Base-by-base conservation (phyloP, 1,140 invertebrate genomes). In the Drosophila serrata region DNA sequence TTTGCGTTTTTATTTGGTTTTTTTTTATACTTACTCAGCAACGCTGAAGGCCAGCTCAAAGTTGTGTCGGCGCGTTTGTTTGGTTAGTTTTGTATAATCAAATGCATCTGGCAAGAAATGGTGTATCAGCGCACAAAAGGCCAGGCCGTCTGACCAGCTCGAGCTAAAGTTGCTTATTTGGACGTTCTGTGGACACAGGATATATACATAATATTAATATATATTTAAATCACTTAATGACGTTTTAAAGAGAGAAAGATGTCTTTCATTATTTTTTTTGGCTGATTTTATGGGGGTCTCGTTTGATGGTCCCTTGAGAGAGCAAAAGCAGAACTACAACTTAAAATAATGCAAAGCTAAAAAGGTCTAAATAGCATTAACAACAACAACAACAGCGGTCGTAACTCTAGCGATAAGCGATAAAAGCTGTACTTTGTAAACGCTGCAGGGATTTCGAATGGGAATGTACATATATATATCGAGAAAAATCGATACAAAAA, bases 141-240 rank as follows among this genome's bases (percentile, higher is more conserved):
- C 98, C 93, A 99, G 94, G 91, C 98, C 98, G 94, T 99, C 97
- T 93, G 96, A 97, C 98, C 98, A 99, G 94, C 97, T 98, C 90
- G 96, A 97, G 80, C 98, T 99, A 94, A 99, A 99, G 94, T 99
- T 99, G 91, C 97, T 97, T 94, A 99, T 95, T 94, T 98, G 96
- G 92, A 99, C 96, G 95, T 98, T 98, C 91, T 92, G 85, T 42
- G 75, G 46, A 73, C n/a, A 70, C 74, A 39, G 73, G 31, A 87
- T 9, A 63, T 22, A 46, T 27, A n/a, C n/a, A 51, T 19, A 42
- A 6, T n/a, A 24, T 61, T 61, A 27, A 63, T 69, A 60, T 17
- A 60, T 15, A 59, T 3, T 27, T 12, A 29, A 24, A 31, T 39
- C 27, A 12, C 9, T 45, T 17, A 12, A 7, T 6, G n/a, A 4